Evolutionary conservation across 2,888 invertebrate genomes (phyloP), one percentile per base, ranked within the genome.

Genomic region (Synergus laeviventris): DNA sequence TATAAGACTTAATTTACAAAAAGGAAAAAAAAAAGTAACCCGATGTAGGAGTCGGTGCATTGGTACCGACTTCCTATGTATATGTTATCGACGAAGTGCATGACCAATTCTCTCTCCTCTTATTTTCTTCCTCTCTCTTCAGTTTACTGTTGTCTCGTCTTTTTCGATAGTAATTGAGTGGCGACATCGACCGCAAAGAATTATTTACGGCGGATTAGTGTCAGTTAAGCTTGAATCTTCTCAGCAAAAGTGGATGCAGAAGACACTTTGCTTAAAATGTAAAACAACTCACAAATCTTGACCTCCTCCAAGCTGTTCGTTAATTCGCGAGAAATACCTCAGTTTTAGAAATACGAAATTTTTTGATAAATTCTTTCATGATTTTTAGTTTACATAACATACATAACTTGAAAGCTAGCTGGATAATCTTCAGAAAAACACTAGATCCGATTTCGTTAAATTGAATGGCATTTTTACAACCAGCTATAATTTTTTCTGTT

Each of bases 1-100:
- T 76, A 76, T 74, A 74, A 76, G 74, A 76, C 74, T 74, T 64
- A 74, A 74, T 76, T 76, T 74, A 75, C 31, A 11, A 24, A 36
- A 62, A 12, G 54, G 49, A 62, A 74, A 18, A 45, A 16, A 62
- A 64, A 38, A n/a, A 31, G 18, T n/a, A 18, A 54, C 70, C 49
- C n/a, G 49, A 70, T 31, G 70, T 70, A 42, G 45, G 24, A 70
- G 38, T 59, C 18, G 56, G 21, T 62, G 38, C 62, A 62, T 36
- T 38, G 38, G 66, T 31, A 36, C 49, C 24, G 31, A 49, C 45
- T 49, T 24, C 31, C 45, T 70, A 14, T 59, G 21, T 24, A 14
- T 59, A 59, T 14, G 24, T 59, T 49, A 70, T 54, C 70, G 70
- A 70, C 36, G 31, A 49, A n/a, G 11, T 31, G 24, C 31, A 70